Conservation (phyloP, 2,888 invertebrate species). For the Phymatocera aterrima region DNA sequence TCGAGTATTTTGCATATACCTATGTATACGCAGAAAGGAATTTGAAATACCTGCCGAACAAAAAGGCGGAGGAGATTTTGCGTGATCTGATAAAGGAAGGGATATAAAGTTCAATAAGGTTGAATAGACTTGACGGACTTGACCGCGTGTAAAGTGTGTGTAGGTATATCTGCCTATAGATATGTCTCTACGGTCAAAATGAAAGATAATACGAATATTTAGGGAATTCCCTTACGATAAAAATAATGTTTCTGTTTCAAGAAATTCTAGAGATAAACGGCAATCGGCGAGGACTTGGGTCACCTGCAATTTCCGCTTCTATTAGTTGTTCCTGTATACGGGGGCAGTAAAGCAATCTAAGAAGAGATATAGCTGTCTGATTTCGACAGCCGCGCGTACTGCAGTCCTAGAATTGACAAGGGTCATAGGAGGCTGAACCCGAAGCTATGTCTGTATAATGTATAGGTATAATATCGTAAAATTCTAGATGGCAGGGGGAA, state of each 20-base stretch:
- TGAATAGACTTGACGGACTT: too few relatives aligned
- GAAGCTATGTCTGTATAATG: not conserved
- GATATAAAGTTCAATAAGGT: too few relatives aligned
- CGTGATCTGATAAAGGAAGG: too few relatives aligned
- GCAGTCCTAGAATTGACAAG: conserved; percentile 18
- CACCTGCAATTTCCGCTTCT: conserved; percentile 25
- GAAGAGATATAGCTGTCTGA: conserved; percentile 15
- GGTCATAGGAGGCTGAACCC: not conserved
- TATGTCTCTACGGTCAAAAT: not conserved
- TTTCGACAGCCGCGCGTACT: not conserved
- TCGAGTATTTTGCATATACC: too few relatives aligned
- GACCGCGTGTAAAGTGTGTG: not conserved
- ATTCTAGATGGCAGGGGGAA: not conserved
- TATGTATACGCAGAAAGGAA: too few relatives aligned
- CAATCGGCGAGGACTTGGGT: conserved; percentile 25
- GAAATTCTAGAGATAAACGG: conserved; percentile 14
- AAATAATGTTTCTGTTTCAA: not conserved
- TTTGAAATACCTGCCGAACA: too few relatives aligned
- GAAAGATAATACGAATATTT: conserved; percentile 12
- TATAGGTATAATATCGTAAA: not conserved
- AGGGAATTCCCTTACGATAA: conserved; percentile 7
- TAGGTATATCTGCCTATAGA: too few relatives aligned
- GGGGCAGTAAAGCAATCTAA: conserved; percentile 33
- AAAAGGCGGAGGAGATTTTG: too few relatives aligned
- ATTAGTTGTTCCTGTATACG: not conserved